phyloP scores from a whole-genome alignment of 2,888 invertebrate species.

The Calameuta filiformis region DNA sequence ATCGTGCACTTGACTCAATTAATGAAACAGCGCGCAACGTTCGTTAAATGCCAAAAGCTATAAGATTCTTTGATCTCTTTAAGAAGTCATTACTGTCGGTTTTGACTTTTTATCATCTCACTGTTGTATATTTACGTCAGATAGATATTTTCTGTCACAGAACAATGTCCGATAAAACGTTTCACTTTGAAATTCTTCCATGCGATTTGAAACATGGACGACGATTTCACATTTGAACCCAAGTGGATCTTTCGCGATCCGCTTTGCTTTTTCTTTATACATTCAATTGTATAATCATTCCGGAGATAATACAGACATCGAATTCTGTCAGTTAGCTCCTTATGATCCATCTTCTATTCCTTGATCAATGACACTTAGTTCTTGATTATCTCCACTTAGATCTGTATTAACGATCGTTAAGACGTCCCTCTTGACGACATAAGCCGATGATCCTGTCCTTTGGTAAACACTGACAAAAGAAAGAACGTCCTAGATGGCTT shows the following conservation, averaged over 20 bases:
- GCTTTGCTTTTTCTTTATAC: background rate
- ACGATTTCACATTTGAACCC: background rate
- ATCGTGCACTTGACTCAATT: background rate
- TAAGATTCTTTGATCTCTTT: background rate
- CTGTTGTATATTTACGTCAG: background rate
- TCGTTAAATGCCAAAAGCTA: background rate
- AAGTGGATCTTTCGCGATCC: background rate
- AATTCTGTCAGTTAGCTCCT: background rate
- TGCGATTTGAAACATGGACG: background rate
- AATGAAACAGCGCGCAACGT: background rate
- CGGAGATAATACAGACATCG: background rate
- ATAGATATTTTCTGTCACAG: background rate
- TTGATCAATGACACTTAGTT: background rate
- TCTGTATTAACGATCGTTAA: background rate
- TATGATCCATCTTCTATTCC: background rate
- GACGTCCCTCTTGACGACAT: background rate
- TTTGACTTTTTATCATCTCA: background rate
- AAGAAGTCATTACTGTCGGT: background rate
- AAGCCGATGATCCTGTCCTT: background rate
- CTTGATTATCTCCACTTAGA: background rate
- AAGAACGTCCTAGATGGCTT: background rate
- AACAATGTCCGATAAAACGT: background rate
- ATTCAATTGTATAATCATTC: background rate
- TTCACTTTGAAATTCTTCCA: background rate
- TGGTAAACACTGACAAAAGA: background rate